Conservation (phyloP, 1,140 invertebrate species). For the Drosophila pseudoananassae region DNA sequence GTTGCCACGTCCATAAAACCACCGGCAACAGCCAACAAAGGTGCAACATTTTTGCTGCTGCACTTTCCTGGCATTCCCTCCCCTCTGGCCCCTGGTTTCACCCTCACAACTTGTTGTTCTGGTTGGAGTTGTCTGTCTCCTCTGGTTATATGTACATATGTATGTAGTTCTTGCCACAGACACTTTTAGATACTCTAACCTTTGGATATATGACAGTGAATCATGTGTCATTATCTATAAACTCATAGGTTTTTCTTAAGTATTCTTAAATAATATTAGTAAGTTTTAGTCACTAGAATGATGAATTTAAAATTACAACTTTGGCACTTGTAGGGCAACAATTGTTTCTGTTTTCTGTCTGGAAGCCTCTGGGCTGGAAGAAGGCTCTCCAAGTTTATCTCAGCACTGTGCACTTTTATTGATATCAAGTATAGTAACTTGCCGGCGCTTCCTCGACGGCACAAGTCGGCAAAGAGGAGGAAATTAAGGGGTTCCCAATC, state of each 20-base stretch:
- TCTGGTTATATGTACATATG: constrained; percentile 13
- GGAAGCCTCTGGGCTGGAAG: constrained; percentile 14
- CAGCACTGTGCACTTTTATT: constrained; percentile 61
- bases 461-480: not conserved
- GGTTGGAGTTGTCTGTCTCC: constrained; percentile 18
- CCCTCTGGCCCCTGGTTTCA: not conserved
- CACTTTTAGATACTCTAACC: constrained; percentile 25
- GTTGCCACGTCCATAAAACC: constrained; percentile 26
- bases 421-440: constrained; percentile 69
- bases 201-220: not conserved
- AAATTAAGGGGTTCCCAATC: constrained; percentile 5
- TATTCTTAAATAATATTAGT: too few relatives aligned
- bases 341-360: constrained; percentile 20
- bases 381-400: constrained; percentile 54
- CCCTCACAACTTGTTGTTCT: constrained; percentile 28
- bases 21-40: constrained; percentile 51
- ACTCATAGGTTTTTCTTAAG: too few relatives aligned
- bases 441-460: constrained; percentile 53
- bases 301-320: not conserved
- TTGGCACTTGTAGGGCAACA: not conserved
- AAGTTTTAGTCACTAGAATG: too few relatives aligned
- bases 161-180: not conserved
- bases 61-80: constrained; percentile 20
- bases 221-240: too few relatives aligned
- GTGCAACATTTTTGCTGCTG: constrained; percentile 66